phyloP scores from a whole-genome alignment of 2,797 vertebrate genomes.

The Sylvilagus floridanus region DNA sequence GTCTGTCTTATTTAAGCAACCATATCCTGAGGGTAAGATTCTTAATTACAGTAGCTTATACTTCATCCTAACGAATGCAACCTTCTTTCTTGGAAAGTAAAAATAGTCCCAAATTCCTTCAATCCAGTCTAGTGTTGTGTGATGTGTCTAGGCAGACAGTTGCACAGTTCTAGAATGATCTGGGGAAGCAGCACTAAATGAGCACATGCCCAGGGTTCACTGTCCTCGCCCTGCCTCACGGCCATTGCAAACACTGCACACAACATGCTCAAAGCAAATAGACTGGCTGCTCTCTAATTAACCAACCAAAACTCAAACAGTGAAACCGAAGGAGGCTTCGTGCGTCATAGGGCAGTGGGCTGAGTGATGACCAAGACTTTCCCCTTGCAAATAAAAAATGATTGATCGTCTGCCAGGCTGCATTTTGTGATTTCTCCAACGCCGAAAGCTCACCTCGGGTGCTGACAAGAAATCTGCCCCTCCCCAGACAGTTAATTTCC shows the following conservation, averaged over 20 bases:
- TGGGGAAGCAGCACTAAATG: background rate
- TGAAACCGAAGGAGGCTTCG: background rate
- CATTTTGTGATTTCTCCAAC: conserved; percentile 29
- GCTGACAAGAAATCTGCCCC: background rate
- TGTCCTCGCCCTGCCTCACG: background rate
- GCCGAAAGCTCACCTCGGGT: conserved; percentile 17
- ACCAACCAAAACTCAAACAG: conserved; percentile 48
- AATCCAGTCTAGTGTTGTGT: background rate
- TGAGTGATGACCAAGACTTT: conserved; percentile 21
- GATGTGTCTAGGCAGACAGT: background rate
- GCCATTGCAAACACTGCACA: background rate
- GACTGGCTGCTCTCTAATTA: conserved; percentile 51
- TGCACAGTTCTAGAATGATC: background rate
- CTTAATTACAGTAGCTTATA: background rate
- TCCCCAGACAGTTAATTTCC: conserved; percentile 44
- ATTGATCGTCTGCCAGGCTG: background rate
- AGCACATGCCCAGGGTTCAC: background rate
- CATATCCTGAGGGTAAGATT: background rate
- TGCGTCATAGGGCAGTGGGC: background rate
- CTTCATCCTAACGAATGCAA: background rate
- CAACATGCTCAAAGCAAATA: background rate
- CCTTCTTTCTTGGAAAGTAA: conserved; percentile 8
- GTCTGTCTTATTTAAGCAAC: background rate
- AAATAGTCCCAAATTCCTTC: background rate
- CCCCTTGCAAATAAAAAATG: conserved; percentile 51